Evolutionary conservation across 2,113 vertebrate genomes (phyloP), one percentile per base, ranked within the genome.

Genomic region (Ciconia stormi): DNA sequence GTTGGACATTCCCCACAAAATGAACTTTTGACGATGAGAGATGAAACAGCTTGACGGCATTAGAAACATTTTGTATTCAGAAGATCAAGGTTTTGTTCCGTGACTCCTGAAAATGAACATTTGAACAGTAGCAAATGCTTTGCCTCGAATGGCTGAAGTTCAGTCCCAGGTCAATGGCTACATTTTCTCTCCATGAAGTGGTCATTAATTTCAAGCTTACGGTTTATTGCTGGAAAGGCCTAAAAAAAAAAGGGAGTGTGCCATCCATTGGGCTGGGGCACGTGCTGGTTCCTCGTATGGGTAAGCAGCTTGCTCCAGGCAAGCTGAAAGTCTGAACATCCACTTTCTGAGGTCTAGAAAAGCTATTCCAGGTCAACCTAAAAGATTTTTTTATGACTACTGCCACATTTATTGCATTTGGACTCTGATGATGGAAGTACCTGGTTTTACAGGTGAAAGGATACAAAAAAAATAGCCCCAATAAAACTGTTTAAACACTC

Each of bases 151-250:
- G 92, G 72, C 82, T 92, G 55, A 78, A 67, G 92, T 87, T 96
- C 97, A 97, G 91, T 9, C 89, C 92, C 70, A 86, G 96, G 91
- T 97, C 95, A 95, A 78, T 47, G 82, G 70, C 61, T 55, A 25
- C 94, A 61, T 95, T 97, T 95, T 62, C 89, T 91, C 76, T 63
- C 89, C 61, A 26, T 42, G 44, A 92, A 87, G 65, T 8, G 49
- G 58, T 82, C 90, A 65, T 94, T 96, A 93, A 95, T 94, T 95
- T 84, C 53, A 30, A 91, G 72, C 82, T 83, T 62, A 69, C 2
- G 0, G 52, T 85, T 96, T 93, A 88, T 82, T 72, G 84, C 95
- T 3, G 8, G 32, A 84, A 94, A 91, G 29, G 38, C 74, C 30
- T 49, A 1, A 14, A 38, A 52, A 69, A 61, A 49, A 36, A 56